These are phyloP conservation scores for Corynorhinus townsendii DNA, from an alignment of 2,113 vertebrate species.

Conservation along the genomic window DNA sequence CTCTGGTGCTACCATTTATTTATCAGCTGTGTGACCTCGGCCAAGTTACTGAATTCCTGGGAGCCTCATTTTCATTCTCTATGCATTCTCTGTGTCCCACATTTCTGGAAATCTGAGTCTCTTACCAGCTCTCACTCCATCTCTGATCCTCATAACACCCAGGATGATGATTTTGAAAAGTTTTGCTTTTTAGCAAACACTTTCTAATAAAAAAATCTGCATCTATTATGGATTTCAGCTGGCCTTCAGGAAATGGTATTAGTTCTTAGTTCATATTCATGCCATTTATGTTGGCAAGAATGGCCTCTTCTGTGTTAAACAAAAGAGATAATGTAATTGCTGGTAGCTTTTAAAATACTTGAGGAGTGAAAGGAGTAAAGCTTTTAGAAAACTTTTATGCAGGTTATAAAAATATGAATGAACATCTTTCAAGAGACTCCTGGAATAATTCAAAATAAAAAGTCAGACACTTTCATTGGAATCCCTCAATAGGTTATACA, in stretches of 20 bases:
- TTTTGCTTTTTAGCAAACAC: neutral
- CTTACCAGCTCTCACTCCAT: neutral
- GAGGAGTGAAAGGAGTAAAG: conserved; percentile 65
- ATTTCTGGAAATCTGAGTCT: neutral
- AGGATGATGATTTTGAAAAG: neutral
- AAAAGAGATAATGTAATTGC: conserved; percentile 13
- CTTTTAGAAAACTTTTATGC: conserved; percentile 72
- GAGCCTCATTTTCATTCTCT: conserved; percentile 5
- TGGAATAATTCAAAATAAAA: conserved; percentile 70
- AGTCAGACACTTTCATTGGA: conserved; percentile 69
- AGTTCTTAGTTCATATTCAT: neutral
- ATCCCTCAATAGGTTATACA: conserved; percentile 51
- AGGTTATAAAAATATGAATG: conserved; percentile 70
- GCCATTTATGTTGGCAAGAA: neutral
- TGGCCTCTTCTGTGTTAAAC: neutral
- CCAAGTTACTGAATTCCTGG: neutral
- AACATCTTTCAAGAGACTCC: conserved; percentile 72
- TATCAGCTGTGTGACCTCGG: neutral
- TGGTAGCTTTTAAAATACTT: neutral
- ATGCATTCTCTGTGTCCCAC: neutral
- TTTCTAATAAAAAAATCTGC: conserved; percentile 1
- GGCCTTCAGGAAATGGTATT: neutral
- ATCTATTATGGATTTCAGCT: neutral
- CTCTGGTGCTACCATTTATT: neutral
- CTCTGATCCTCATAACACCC: neutral